A percentile compares a stretch with the other conserved stretches of the same genome.
These are phyloP conservation scores for Orthonyx spaldingii DNA, from an alignment of 2,113 vertebrate species.

Conservation along the genomic window DNA sequence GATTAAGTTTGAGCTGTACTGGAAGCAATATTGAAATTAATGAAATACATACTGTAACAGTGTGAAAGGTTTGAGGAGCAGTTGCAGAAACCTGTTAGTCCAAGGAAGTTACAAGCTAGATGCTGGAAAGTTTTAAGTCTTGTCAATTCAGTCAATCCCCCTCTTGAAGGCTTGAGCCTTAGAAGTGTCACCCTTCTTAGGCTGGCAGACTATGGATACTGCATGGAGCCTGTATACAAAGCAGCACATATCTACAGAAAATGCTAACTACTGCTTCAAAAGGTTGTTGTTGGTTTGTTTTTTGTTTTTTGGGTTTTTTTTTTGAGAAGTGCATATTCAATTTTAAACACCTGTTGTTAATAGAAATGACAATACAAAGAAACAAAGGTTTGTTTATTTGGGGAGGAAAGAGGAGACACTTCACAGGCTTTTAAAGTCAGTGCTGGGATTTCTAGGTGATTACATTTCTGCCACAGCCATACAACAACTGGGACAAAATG, in stretches of 20 bases:
- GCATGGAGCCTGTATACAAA: background rate
- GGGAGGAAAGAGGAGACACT: background rate
- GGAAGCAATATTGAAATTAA: background rate
- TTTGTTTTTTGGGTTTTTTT: background rate
- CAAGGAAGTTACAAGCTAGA: background rate
- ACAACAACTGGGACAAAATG: background rate
- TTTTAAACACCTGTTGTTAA: background rate
- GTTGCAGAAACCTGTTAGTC: background rate
- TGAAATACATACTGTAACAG: background rate
- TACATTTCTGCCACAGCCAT: background rate
- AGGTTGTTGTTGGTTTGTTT: background rate
- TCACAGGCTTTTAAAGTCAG: background rate
- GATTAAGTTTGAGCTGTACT: background rate
- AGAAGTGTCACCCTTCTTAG: background rate
- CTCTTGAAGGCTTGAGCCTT: background rate
- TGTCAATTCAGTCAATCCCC: background rate
- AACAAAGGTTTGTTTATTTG: background rate
- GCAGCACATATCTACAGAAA: background rate
- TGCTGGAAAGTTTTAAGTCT: background rate
- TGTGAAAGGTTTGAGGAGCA: background rate
- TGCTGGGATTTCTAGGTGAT: background rate
- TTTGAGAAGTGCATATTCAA: background rate
- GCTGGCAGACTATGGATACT: background rate
- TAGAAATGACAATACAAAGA: background rate
- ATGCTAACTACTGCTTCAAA: background rate